Base-by-base conservation (phyloP, 2,113 vertebrate genomes). In the Pantherophis guttatus region DNA sequence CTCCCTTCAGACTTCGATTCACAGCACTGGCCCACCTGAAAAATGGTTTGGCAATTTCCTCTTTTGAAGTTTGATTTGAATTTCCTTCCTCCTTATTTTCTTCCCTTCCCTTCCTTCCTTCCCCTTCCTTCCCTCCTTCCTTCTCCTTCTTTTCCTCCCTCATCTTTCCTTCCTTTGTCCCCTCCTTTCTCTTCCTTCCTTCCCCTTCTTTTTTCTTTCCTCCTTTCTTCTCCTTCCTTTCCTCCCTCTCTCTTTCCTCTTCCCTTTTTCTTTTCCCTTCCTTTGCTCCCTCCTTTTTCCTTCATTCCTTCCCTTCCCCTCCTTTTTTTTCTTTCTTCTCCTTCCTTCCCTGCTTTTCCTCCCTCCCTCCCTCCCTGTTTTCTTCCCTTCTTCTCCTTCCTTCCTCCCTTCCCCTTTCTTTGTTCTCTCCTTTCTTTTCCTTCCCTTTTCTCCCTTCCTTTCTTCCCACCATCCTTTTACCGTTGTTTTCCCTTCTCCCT, bases 1-100 rank as follows among this genome's bases (percentile, higher is more conserved):
- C 96, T 95, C 21, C 96, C 96, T 98, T 98, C 98, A 98, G 97
- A 98, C 97, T 98, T 97, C 96, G 97, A 98, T 98, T 98, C 97
- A 96, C 98, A 98, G 93, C 95, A 17, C 94, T 96, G 94, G 94
- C 52, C 95, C 95, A 97, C 96, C 97, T 93, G 94, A 91, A 95
- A 91, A 91, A 97, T 97, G 19, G 95, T 96, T 95, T 95, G 96
- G 13, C 95, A 55, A 87, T 96, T 96, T 96, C 23, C 91, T 44
- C 2, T 92, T 52, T 95, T 75, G 93, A 91, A 89, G 88, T 93
- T 96, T 92, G 85, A 88, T 96, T 55, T 81, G 17, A 39, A 19
- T 29, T 65, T n/a, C 11, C 29, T 65, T 12, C 26, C 12, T 70
- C 13, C 44, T 48, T 48, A 48, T 48, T 48, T 48, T 48, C 62